These are phyloP conservation scores for Condylura cristata DNA, from an alignment of 2,113 vertebrate genomes.

Conservation along the genomic window DNA sequence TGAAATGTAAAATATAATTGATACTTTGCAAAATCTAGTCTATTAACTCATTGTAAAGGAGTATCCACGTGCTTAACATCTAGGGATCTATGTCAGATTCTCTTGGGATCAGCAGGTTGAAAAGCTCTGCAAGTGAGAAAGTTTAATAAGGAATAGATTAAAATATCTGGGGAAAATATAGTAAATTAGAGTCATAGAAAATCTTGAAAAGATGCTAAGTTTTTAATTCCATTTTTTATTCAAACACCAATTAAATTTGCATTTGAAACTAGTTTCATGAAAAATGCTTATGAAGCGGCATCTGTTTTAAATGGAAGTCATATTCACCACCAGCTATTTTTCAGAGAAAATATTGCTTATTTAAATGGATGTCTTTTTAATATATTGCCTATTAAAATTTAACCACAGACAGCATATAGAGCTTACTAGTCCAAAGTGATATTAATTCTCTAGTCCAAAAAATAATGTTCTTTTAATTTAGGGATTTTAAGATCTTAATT, in stretches of 20 bases:
- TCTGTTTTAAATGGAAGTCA: conserved; percentile 66
- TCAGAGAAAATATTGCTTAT: conserved; percentile 37
- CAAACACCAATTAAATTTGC: conserved; percentile 37
- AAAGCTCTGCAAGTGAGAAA: conserved; percentile 63
- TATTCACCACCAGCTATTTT: conserved; percentile 32
- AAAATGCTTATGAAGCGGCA: conserved; percentile 64
- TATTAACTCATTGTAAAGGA: conserved; percentile 70
- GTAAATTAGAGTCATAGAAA: conserved; percentile 46
- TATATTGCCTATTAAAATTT: conserved; percentile 58
- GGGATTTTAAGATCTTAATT: background rate
- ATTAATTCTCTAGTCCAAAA: conserved; percentile 39
- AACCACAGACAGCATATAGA: background rate
- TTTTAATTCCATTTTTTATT: conserved; percentile 62
- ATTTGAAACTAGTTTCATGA: conserved; percentile 36
- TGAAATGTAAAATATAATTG: conserved; percentile 78
- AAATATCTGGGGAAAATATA: conserved; percentile 37
- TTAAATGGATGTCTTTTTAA: conserved; percentile 56
- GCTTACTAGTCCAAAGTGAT: conserved; percentile 11
- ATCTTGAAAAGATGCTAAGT: conserved; percentile 56
- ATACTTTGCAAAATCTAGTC: conserved; percentile 72
- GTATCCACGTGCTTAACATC: conserved; percentile 36
- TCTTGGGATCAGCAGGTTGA: conserved; percentile 58
- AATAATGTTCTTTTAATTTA: conserved; percentile 46
- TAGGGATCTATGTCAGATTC: conserved; percentile 55
- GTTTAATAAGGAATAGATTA: conserved; percentile 71